phyloP scores from a whole-genome alignment of 2,888 invertebrate species.

The Yponomeuta malinellus region DNA sequence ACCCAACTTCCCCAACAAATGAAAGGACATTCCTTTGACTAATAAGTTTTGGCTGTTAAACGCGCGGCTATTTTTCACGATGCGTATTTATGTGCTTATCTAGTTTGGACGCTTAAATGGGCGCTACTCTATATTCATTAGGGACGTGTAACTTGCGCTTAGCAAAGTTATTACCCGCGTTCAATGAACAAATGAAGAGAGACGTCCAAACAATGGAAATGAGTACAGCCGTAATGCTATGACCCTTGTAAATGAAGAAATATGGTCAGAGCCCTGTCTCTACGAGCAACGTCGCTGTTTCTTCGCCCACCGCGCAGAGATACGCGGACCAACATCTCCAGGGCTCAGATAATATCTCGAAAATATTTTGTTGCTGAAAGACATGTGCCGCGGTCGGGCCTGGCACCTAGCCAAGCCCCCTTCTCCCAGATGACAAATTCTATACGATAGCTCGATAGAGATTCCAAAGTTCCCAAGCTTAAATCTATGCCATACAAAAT shows the following conservation, averaged over 20 bases:
- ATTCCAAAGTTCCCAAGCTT: slow-evolving; percentile 19
- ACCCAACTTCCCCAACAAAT: slow-evolving; percentile 8
- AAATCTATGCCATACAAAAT: background rate
- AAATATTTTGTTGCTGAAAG: slow-evolving; percentile 34
- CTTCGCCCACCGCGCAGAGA: background rate
- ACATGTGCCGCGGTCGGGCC: slow-evolving; percentile 56
- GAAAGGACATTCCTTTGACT: background rate
- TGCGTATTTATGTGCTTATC: background rate
- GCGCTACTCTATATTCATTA: background rate
- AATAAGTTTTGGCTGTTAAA: slow-evolving; percentile 2
- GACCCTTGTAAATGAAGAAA: slow-evolving; percentile 21
- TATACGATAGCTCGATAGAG: slow-evolving; percentile 43
- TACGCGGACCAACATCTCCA: slow-evolving; percentile 3
- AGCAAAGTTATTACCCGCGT: background rate
- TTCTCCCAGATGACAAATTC: slow-evolving; percentile 60
- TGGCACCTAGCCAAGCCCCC: slow-evolving; percentile 68
- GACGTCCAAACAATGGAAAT: background rate
- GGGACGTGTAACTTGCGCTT: background rate
- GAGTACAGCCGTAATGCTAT: slow-evolving; percentile 16
- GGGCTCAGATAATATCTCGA: slow-evolving; percentile 11
- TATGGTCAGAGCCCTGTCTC: slow-evolving; percentile 7
- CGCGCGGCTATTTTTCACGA: background rate
- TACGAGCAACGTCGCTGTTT: background rate
- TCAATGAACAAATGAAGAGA: background rate
- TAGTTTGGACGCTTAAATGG: background rate